These are phyloP conservation scores for Isotomurus palustris DNA, from an alignment of 2,888 invertebrate species.

Conservation along the genomic window DNA sequence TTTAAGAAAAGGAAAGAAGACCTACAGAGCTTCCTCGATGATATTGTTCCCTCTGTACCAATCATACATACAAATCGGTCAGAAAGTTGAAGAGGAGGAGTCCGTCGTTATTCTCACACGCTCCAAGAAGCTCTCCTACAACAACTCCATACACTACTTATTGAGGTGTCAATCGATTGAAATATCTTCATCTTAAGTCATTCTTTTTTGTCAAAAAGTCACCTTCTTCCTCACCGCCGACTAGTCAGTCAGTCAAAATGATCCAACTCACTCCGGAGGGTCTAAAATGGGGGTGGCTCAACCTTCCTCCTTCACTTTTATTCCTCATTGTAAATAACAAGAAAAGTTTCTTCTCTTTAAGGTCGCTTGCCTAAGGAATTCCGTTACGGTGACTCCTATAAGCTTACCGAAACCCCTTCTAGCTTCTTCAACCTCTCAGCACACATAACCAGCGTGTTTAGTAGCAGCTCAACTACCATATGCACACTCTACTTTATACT, in stretches of 20 bases:
- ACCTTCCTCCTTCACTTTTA: too few relatives aligned
- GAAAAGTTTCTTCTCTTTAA: neutral
- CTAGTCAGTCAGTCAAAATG: too few relatives aligned
- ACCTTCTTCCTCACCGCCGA: neutral
- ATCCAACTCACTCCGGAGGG: too few relatives aligned
- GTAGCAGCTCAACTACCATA: too few relatives aligned
- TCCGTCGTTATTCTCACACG: constrained; percentile 1
- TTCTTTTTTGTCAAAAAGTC: constrained; percentile 7
- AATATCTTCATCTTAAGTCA: constrained; percentile 1
- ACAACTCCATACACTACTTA: neutral
- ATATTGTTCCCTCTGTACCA: neutral
- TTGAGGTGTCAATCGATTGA: constrained; percentile 3
- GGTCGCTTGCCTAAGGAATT: constrained; percentile 7
- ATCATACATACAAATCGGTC: constrained; percentile 28
- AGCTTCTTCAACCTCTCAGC: neutral
- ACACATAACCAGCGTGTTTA: too few relatives aligned
- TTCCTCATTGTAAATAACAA: neutral
- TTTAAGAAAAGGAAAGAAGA: too few relatives aligned
- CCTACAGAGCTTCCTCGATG: neutral
- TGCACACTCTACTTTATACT: too few relatives aligned
- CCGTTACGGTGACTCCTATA: constrained; percentile 11
- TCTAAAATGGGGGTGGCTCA: too few relatives aligned
- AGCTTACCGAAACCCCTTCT: neutral
- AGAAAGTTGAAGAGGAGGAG: constrained; percentile 20
- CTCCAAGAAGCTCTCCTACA: neutral